Conservation (phyloP, 2,113 vertebrate genomes). For the Lanius ludovicianus region DNA sequence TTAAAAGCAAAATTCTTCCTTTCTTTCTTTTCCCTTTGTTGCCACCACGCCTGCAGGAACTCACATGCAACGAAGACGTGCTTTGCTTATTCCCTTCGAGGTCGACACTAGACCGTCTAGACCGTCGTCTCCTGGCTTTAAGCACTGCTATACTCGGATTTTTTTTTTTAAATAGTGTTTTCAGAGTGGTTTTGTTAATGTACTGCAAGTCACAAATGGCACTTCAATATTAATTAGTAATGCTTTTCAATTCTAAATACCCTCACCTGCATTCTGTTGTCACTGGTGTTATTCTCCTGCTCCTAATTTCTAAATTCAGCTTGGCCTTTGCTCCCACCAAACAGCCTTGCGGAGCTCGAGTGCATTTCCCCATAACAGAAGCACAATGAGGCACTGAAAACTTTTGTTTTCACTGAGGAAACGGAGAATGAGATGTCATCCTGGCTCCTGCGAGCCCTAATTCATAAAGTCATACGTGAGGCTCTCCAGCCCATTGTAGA, state of each 20-base stretch:
- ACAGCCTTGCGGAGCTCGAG: not conserved
- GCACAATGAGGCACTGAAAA: not conserved
- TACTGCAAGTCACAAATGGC: not conserved
- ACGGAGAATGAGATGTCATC: constrained; percentile 43
- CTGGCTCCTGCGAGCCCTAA: constrained; percentile 12
- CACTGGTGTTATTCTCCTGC: not conserved
- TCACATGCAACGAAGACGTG: fast-evolving
- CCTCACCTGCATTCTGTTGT: constrained; percentile 13
- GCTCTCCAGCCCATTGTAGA: constrained; percentile 33
- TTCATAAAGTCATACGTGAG: constrained; percentile 57
- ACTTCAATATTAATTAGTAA: constrained; percentile 21
- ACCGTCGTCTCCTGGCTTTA: not conserved
- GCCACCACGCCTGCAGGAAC: not conserved
- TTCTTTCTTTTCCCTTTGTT: not conserved
- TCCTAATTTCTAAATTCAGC: not conserved
- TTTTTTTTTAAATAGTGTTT: not conserved
- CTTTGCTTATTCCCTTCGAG: not conserved
- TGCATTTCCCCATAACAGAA: not conserved
- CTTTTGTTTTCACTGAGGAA: constrained; percentile 31
- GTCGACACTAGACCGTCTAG: not conserved
- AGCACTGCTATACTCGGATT: not conserved
- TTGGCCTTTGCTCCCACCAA: not conserved
- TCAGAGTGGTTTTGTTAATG: not conserved
- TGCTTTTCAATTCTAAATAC: constrained; percentile 17
- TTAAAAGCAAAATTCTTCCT: not conserved